Base-by-base conservation (phyloP, 2,888 invertebrate species). In the Ligdia adustata region DNA sequence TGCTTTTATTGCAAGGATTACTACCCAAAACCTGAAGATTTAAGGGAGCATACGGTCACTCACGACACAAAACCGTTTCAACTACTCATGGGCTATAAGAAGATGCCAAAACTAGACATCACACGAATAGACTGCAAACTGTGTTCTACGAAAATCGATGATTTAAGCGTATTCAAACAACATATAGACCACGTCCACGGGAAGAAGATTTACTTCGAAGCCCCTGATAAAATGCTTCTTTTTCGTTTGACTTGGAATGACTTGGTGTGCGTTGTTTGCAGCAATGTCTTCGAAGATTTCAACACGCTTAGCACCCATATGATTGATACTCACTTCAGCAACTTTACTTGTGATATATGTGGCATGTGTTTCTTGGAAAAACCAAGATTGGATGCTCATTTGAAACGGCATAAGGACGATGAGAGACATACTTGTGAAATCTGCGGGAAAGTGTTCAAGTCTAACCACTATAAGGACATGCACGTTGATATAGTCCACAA, bases 391-490 rank as follows among this genome's bases (percentile, higher is more conserved):
- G 87, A 87, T 9, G 91, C 87, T 0, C 92, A 92, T 66, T 39
- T 85, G 15, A 86, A 84, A 20, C 48, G 84, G 3, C 90, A 90
- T 22, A 84, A 84, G 1, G 90, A 91, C 32, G 91, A 90, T 42
- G 92, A 91, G 15, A 74, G 79, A 0, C 85, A 91, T 52, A 87
- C 86, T 0, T 93, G 93, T 41, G 87, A 90, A 14, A 72, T 89
- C 0, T 91, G 91, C 52, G 90, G 89, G 0, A 90, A 90, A 55
- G 82, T 80, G 0, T 91, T 91, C 62, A 84, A 84, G 51, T 85
- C 85, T 0, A 87, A 87, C 20, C 86, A 87, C 31, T 88, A 88
- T 2, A 88, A 86, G 15, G 87, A 88, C 16, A 84, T 87, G 84
- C 90, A 90, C 27, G 85, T 88, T 0, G 88, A 88, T 42, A 85